These are phyloP conservation scores for Pristionchus japonicus DNA, from an alignment of 2,888 invertebrate genomes.

Conservation along the genomic window DNA sequence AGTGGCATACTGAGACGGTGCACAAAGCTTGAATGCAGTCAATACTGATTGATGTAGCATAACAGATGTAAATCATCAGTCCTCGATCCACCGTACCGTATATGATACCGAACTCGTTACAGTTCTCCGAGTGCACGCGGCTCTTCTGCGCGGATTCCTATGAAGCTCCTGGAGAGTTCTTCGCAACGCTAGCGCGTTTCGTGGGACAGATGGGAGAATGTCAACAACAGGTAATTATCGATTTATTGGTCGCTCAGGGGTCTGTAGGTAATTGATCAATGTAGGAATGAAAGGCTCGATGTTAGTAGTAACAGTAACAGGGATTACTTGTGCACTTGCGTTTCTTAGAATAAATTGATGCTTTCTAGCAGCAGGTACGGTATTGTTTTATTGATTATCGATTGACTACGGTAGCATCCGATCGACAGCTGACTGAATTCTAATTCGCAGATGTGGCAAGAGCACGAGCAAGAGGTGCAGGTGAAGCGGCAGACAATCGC, in stretches of 20 bases:
- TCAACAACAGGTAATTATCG: slow-evolving; percentile 49
- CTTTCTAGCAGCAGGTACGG: too few species aligned
- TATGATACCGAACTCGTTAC: slow-evolving; percentile 44
- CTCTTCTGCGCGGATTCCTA: slow-evolving; percentile 63
- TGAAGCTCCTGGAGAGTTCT: slow-evolving; percentile 71
- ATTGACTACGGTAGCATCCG: neutral
- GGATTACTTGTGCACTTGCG: too few species aligned
- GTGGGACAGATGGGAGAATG: slow-evolving; percentile 61
- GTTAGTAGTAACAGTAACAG: too few species aligned
- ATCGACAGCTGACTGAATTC: neutral
- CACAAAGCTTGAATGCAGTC: too few species aligned
- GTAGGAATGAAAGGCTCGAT: too few species aligned
- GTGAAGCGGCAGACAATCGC: slow-evolving; percentile 71
- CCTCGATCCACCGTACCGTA: neutral
- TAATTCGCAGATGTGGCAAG: slow-evolving; percentile 59
- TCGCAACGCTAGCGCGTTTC: slow-evolving; percentile 70
- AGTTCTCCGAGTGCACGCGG: slow-evolving; percentile 67
- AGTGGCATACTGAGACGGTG: too few species aligned
- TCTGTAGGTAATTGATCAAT: neutral
- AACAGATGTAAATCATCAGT: neutral
- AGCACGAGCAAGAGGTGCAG: slow-evolving; percentile 69
- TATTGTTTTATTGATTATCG: neutral
- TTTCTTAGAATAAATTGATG: too few species aligned
- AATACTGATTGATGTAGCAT: too few species aligned
- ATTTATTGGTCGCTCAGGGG: neutral